phyloP scores from a whole-genome alignment of 2,113 vertebrate species.

The Trematomus loennbergii region DNA sequence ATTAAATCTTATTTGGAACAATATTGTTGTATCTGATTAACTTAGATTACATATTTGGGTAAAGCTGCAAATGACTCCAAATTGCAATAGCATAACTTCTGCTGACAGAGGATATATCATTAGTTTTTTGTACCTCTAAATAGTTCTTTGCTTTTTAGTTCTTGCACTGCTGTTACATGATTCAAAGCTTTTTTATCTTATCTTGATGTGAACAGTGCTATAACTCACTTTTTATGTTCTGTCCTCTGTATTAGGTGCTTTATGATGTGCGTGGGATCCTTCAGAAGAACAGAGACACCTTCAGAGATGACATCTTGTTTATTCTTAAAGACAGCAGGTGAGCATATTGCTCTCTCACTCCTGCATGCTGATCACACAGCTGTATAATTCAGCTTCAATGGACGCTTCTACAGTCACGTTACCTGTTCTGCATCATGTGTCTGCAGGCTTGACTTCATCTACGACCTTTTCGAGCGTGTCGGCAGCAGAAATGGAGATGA shows the following conservation, averaged over 20 bases:
- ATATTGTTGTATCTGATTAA: no score
- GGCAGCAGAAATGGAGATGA: constrained; percentile 89
- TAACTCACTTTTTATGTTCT: neutral
- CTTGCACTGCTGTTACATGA: no score
- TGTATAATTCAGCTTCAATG: neutral
- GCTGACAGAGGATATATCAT: no score
- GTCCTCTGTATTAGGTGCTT: constrained; percentile 83
- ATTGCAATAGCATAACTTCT: no score
- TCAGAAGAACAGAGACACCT: constrained; percentile 95
- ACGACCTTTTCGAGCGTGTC: constrained; percentile 92
- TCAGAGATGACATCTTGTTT: constrained; percentile 93
- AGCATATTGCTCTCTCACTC: neutral
- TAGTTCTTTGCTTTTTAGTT: no score
- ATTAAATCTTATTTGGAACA: no score
- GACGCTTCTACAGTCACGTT: neutral
- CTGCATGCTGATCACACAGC: neutral
- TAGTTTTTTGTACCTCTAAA: no score
- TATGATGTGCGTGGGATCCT: constrained; percentile 92
- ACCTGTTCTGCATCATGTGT: constrained; percentile 10
- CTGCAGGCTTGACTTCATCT: constrained; percentile 92
- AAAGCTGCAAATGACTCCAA: no score
- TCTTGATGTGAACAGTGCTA: neutral
- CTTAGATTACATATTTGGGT: no score
- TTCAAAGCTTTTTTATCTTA: neutral
- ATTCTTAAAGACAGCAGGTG: constrained; percentile 94